Conservation (phyloP, 1,140 invertebrate species). For the Chironomus striatipennis region DNA sequence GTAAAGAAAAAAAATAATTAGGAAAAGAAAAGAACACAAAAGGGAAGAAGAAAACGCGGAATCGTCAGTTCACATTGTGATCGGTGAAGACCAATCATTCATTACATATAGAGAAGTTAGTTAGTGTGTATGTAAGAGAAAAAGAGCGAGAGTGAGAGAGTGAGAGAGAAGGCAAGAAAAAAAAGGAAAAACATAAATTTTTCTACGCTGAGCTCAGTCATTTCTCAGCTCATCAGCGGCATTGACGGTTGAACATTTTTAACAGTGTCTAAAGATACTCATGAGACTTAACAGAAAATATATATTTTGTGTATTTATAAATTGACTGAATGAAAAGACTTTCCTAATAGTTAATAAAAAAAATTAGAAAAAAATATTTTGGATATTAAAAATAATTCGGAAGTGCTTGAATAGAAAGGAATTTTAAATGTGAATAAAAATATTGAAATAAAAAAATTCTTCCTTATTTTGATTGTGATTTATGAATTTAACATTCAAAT, state of each 20-base stretch:
- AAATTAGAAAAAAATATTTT: too few species aligned
- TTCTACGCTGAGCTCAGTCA: slow-evolving; percentile 4
- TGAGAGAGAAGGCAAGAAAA: not conserved
- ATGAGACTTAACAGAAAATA: too few species aligned
- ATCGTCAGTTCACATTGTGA: not conserved
- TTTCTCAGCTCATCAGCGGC: slow-evolving; percentile 4
- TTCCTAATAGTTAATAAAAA: too few species aligned
- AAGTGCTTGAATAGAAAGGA: not conserved
- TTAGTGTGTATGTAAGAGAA: not conserved
- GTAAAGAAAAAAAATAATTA: not conserved
- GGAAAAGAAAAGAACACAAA: not conserved
- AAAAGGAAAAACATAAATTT: not conserved
- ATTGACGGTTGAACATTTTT: not conserved
- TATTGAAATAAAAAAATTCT: not conserved
- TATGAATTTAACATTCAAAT: slow-evolving; percentile 21
- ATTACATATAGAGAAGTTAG: not conserved
- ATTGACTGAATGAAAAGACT: too few species aligned
- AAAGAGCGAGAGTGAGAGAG: not conserved
- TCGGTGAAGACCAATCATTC: slow-evolving; percentile 12
- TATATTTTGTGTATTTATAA: too few species aligned
- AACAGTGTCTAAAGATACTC: too few species aligned
- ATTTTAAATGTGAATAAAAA: too few species aligned
- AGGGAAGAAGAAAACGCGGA: not conserved
- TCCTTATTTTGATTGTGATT: slow-evolving; percentile 14
- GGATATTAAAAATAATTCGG: too few species aligned